phyloP scores from a whole-genome alignment of 1,140 invertebrate species.

The Bombus superbus region DNA sequence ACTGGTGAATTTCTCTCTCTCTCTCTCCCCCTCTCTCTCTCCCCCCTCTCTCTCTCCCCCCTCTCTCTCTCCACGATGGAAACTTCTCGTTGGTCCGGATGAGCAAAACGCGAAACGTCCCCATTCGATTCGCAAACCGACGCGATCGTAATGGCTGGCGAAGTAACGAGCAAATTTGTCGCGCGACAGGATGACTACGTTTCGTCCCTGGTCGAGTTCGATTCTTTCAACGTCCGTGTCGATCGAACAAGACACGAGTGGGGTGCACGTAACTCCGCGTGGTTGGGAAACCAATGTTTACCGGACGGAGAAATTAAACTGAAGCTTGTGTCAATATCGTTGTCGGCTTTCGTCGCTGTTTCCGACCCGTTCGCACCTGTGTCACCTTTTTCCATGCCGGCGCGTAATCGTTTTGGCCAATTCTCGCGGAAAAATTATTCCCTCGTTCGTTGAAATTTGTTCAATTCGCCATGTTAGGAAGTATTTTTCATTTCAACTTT shows the following conservation, averaged over 20 bases:
- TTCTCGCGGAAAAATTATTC: constrained; percentile 16
- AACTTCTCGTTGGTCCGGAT: too few species aligned
- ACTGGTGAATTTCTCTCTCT: neutral
- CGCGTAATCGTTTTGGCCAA: constrained; percentile 17
- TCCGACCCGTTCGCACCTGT: constrained; percentile 59
- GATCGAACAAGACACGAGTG: constrained; percentile 33
- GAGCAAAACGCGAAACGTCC: neutral
- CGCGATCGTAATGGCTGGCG: constrained; percentile 15
- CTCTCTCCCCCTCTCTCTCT: neutral
- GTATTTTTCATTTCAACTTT: neutral
- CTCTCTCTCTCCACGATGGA: neutral
- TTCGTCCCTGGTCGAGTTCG: constrained; percentile 13
- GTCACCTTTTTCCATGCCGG: constrained; percentile 71
- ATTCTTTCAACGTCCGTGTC: constrained; percentile 34
- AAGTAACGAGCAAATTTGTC: constrained; percentile 28
- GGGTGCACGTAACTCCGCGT: constrained; percentile 45
- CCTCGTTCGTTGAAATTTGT: neutral
- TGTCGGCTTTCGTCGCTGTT: constrained; percentile 78
- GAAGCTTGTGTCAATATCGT: constrained; percentile 81
- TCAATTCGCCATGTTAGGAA: neutral
- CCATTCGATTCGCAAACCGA: neutral
- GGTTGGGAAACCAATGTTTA: constrained; percentile 79
- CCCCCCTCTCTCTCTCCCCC: neutral
- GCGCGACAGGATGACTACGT: neutral
- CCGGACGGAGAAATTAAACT: constrained; percentile 80